Base-by-base conservation (phyloP, 2,113 vertebrate species). In the Nesospiza acunhae region DNA sequence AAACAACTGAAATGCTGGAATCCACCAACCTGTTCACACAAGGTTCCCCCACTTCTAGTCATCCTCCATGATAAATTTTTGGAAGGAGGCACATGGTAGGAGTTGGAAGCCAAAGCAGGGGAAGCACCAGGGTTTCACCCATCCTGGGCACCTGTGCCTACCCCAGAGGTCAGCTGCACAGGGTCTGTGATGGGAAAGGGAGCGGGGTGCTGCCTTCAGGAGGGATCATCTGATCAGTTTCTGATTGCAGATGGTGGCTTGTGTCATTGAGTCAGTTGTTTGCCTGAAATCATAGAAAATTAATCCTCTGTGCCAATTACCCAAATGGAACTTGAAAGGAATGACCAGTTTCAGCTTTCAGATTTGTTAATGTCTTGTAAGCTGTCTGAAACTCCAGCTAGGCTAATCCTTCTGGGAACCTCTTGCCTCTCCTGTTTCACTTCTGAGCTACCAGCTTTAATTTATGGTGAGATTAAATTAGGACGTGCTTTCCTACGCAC, bases 391-490 rank as follows among this genome's bases (percentile, higher is more conserved):
- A 68, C 66, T 77, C 66, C 84, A 89, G 73, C 62, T 77, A 69
- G 68, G 64, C 62, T 84, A 58, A 80, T 93, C 47, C 84, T 85
- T 31, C 79, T 75, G 41, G 60, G 72, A 93, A 85, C 60, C 24
- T 93, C 52, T 94, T 81, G 53, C 86, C 53, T 92, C 94, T 92
- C 84, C 68, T 37, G 21, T 96, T 92, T 94, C 91, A 90, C 27
- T 89, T 84, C 72, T 88, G 81, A 97, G 85, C 31, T 37, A 77
- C 31, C 2, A 0, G 37, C 66, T 76, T 82, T 77, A 88, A 93
- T 74, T 97, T 96, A 91, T 4, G 53, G 33, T 15, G 76, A 63
- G 82, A 86, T 78, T 72, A 93, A 92, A 94, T 94, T 73, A 81
- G 75, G 55, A 84, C 1, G 1, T 15, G 7, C 33, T 84, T 94